Evolutionary conservation across 2,797 vertebrate genomes (phyloP), one percentile per base, ranked within the genome.

Genomic region (Lerista edwardsae): DNA sequence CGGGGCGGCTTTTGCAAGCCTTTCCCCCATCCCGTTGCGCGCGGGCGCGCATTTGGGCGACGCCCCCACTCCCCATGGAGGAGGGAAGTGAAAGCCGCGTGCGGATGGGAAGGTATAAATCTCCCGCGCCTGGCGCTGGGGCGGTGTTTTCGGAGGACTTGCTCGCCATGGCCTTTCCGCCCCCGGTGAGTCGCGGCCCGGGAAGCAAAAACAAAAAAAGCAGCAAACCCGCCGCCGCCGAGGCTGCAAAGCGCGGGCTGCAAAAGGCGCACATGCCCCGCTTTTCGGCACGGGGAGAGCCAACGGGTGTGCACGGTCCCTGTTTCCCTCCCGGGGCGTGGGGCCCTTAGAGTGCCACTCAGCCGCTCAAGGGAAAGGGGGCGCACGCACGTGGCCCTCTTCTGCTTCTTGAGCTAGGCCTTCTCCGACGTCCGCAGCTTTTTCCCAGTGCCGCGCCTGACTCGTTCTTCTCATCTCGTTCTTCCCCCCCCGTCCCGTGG

Each of bases 131-230:
- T 17, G 6, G 64, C 51, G 11, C 25, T 11, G 1, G n/a, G 7
- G n/a, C 51, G 39, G 79, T 51, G 36, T 71, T 81, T 36, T 64
- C 55, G 51, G 39, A 71, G 55, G 36, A 11, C 34, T n/a, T 15
- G n/a, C 31, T 71, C 29, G 72, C 1, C 19, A 86, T 86, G 84
- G 79, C 84, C 29, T 82, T 82, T n/a, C 27, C 65, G 6, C 0
- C 64, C 64, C 79, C 55, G 79, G 84, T 81, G 79, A 86, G 84
- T 75, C 12, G 57, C 27, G 31, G 69, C 55, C 6, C 23, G 44
- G 21, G 57, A 17, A 7, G 23, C 39, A 12, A 3, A 21, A 21
- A 41, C 27, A 4, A 67, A n/a, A 15, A 19, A 23, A 59, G 57
- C 17, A 59, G 21, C 27, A 29, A 47, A 5, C 2, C 12, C 8